These are phyloP conservation scores for Colossoma macropomum DNA, from an alignment of 2,113 vertebrate species.

Conservation along the genomic window DNA sequence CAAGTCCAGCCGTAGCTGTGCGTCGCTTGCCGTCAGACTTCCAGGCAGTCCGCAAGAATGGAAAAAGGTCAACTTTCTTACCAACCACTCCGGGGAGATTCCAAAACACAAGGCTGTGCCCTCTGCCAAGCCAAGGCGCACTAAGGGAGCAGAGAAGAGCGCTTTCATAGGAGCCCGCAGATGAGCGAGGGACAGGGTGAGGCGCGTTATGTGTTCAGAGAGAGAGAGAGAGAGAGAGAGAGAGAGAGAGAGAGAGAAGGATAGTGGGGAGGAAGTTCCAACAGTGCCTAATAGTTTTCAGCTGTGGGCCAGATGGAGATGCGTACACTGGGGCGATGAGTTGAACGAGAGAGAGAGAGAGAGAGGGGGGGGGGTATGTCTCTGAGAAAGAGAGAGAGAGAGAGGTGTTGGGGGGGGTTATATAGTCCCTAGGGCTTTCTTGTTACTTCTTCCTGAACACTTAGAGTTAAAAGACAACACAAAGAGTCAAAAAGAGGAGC, in stretches of 20 bases:
- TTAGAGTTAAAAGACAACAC: too few species aligned
- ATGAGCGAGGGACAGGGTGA: slow-evolving; percentile 56
- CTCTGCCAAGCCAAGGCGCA: slow-evolving; percentile 1
- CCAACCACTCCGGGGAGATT: slow-evolving; percentile 47
- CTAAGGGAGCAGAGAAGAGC: slow-evolving; percentile 4
- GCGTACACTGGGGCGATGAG: slow-evolving; percentile 62
- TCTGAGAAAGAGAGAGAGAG: neutral
- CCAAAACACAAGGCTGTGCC: slow-evolving; percentile 36
- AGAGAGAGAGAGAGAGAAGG: slow-evolving; percentile 41
- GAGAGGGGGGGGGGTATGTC: neutral
- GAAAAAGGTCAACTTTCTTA: slow-evolving; percentile 54
- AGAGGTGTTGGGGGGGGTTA: neutral
- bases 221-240: slow-evolving; percentile 18
- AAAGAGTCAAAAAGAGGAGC: neutral
- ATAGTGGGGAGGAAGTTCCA: slow-evolving; percentile 75
- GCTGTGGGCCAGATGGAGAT: slow-evolving; percentile 80
- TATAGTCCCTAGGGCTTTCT: too few species aligned
- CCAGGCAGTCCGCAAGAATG: neutral
- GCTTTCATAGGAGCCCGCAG: slow-evolving; percentile 58
- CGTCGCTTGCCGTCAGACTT: slow-evolving; percentile 22
- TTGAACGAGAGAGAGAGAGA: neutral
- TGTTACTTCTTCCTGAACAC: too few species aligned
- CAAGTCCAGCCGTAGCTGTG: slow-evolving; percentile 38
- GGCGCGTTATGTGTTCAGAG: slow-evolving; percentile 67
- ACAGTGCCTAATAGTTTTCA: slow-evolving; percentile 78